phyloP scores from a whole-genome alignment of 2,888 invertebrate genomes.

The Lamproptera curius region DNA sequence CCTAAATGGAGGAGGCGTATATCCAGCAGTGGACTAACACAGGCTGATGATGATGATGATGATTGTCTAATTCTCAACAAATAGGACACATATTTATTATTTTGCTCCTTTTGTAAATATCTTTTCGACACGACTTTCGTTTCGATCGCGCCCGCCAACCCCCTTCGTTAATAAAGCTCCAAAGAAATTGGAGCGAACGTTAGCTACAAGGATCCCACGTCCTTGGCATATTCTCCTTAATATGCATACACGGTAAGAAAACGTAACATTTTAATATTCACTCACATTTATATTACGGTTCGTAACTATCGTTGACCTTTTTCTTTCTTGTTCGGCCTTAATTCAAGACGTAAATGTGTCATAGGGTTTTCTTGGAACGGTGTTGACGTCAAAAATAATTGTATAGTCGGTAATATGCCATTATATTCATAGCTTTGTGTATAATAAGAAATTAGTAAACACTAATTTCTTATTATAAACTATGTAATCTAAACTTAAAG shows the following conservation, averaged over 20 bases:
- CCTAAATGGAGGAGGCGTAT: too few relatives aligned
- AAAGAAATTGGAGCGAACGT: conserved; percentile 26
- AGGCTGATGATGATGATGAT: too few relatives aligned
- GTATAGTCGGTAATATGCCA: too few relatives aligned
- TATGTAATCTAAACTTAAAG: too few relatives aligned
- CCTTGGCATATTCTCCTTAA: conserved; percentile 26
- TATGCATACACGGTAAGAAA: conserved; percentile 23
- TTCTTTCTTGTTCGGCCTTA: conserved; percentile 21
- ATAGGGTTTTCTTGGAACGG: conserved; percentile 4
- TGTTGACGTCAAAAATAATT: too few relatives aligned
- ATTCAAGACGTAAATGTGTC: conserved; percentile 13
- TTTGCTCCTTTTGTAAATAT: not conserved
- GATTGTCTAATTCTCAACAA: too few relatives aligned
- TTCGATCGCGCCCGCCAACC: not conserved
- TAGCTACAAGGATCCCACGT: conserved; percentile 17
- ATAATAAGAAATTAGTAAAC: too few relatives aligned
- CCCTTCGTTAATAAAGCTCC: conserved; percentile 16
- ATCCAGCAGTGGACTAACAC: too few relatives aligned
- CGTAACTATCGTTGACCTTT: conserved; percentile 2
- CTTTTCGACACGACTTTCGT: conserved; percentile 11
- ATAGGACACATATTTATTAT: too few relatives aligned
- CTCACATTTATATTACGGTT: conserved; percentile 13
- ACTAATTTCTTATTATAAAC: too few relatives aligned
- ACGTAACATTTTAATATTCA: conserved; percentile 24
- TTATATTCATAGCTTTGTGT: too few relatives aligned